Percentiles rank a stretch among this genome's conserved stretches.
phyloP scores from a whole-genome alignment of 2,888 invertebrate genomes.

The Harpalus rufipes region DNA sequence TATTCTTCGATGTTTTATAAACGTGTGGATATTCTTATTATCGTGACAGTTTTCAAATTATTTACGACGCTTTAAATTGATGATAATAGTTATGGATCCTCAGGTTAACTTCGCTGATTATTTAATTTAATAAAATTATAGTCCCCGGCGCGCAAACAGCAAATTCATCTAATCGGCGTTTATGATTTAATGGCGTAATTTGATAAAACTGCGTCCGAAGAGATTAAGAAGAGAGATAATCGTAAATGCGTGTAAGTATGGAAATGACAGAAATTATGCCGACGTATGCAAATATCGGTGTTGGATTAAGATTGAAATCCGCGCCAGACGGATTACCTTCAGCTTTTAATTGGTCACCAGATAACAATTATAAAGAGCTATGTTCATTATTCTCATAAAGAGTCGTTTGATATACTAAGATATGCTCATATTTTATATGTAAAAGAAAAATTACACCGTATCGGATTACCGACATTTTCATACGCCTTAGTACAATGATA shows the following conservation, averaged over 20 bases:
- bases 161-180: constrained; percentile 58
- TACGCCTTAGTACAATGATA: neutral
- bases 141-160: constrained; percentile 24
- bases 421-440: constrained; percentile 10
- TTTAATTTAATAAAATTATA: constrained; percentile 64
- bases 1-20: neutral
- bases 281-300: constrained; percentile 59
- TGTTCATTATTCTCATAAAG: constrained; percentile 9
- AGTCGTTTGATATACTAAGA: neutral
- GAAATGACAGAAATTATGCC: constrained; percentile 64
- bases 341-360: constrained; percentile 56
- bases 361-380: constrained; percentile 47
- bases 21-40: neutral
- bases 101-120: constrained; percentile 57
- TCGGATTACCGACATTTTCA: neutral
- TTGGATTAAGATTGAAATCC: constrained; percentile 57
- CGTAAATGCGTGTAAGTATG: constrained; percentile 58
- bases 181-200: constrained; percentile 61
- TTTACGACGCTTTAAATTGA: constrained; percentile 40
- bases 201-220: constrained; percentile 51
- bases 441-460: constrained; percentile 1
- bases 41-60: constrained; percentile 31
- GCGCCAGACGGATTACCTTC: constrained; percentile 56
- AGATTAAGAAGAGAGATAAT: constrained; percentile 57
- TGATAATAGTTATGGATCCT: constrained; percentile 21